These are phyloP conservation scores for Tenthredo notha DNA, from an alignment of 2,888 invertebrate species.

Conservation along the genomic window DNA sequence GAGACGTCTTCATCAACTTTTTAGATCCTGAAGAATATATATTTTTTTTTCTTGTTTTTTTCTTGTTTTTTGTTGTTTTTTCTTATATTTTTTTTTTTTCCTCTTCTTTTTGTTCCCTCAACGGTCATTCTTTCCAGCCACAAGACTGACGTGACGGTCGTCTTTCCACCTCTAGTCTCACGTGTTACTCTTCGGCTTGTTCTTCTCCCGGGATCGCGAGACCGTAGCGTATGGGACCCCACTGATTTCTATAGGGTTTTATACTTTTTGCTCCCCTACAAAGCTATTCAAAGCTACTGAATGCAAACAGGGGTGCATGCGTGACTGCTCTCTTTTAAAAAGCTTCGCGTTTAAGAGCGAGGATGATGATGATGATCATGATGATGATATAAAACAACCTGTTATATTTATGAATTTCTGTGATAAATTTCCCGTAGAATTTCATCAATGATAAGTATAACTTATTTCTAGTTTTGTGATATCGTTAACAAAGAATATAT, in stretches of 20 bases:
- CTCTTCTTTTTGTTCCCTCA: no score
- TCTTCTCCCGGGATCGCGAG: slow-evolving; percentile 26
- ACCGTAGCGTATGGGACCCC: slow-evolving; percentile 51
- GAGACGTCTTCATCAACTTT: slow-evolving; percentile 52
- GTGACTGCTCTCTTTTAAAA: slow-evolving; percentile 44
- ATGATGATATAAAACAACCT: not conserved
- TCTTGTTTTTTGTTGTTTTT: not conserved
- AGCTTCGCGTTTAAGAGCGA: not conserved
- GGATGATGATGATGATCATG: not conserved
- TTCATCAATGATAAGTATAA: not conserved
- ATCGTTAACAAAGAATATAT: not conserved
- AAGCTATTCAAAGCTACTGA: slow-evolving; percentile 46
- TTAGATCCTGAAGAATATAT: slow-evolving; percentile 21
- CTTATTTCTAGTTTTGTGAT: not conserved
- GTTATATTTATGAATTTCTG: not conserved
- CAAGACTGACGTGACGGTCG: slow-evolving; percentile 7
- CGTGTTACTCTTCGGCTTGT: slow-evolving; percentile 39
- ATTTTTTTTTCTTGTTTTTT: slow-evolving; percentile 5
- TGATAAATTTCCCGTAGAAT: not conserved
- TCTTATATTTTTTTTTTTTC: not conserved
- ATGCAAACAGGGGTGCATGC: slow-evolving; percentile 51
- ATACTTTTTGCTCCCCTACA: slow-evolving; percentile 48
- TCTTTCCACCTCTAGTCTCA: slow-evolving; percentile 19
- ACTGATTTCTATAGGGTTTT: slow-evolving; percentile 50
- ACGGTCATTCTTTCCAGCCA: slow-evolving; percentile 14